Base-by-base conservation (phyloP, 1,140 invertebrate genomes). In the Trichogramma pretiosum region DNA sequence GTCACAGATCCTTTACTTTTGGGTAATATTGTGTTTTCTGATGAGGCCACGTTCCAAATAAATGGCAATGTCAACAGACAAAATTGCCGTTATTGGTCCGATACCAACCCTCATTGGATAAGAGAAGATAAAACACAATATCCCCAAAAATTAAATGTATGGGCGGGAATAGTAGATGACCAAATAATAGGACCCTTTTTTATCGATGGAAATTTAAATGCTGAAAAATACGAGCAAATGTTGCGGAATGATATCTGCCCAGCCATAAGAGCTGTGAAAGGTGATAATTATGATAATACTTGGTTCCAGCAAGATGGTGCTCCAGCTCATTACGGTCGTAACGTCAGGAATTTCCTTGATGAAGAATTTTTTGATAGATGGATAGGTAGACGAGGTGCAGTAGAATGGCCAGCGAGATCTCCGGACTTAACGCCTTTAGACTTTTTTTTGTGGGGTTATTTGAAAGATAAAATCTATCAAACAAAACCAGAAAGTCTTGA, bases 351-450 rank as follows among this genome's bases (percentile, higher is more conserved):
- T 33, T 63, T 50, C 40, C 44, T 71, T 16, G 55, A 73, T 40
- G 44, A 46, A 34, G 47, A 32, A 44, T 70, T 67, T 60, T 62
- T 63, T 18, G 50, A 54, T 7, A 56, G 55, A 43, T 72, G 67
- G 64, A 70, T 74, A 49, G 68, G 67, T 19, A n/a, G n/a, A n/a
- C 19, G 38, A 44, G 62, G 61, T 16, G 34, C 55, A 18, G 48
- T 63, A 36, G 38, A 49, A 7, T 49, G 34, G 47, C 21, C 16
- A 16, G 4, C 28, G 35, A 22, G 14, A 28, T 50, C 36, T 14
- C 8, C 23, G 4, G 34, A 50, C n/a, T 14, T 50, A 35, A 50
- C 21, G 11, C 11, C 2, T 9, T 10, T 41, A 8, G 37, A 48
- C 22, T 43, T 49, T 14, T 42, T 39, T n/a, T 48, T 40, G 17